Base-by-base conservation (phyloP, 2,888 invertebrate species). In the Seira musarum region DNA sequence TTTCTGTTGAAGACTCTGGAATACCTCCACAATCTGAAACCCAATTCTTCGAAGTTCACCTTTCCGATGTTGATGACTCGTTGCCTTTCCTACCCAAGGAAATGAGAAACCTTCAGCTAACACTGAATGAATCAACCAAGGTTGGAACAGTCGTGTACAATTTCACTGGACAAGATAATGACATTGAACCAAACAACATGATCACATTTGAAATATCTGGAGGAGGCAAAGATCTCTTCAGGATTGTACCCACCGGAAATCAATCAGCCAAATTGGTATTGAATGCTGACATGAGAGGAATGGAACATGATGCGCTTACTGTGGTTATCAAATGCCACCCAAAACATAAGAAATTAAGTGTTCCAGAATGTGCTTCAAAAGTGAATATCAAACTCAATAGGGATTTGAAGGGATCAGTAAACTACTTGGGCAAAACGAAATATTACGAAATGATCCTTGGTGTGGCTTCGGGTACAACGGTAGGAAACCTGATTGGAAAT, bases 1-100 rank as follows among this genome's bases (percentile, higher is more conserved):
- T 96, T 2, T 91, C 93, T n/a, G 95, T 94, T 3, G 91, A 93
- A 60, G 96, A 96, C 88, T 91, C 92, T 80, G 96, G 96, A 0
- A 91, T 92, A 64, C 95, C 95, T 0, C 92, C 93, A 13, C 94
- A 95, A 81, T 84, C 82, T n/a, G 84, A 86, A 22, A 81, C 85
- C 1, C 81, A 84, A 46, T 86, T 85, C 82, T 86, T 83, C 67
- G 85, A 85, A 46, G 76, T 86, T 1, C 69, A 70, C 24, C 81
- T 86, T 10, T 69, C 72, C 1, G 95, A 95, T 86, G 92, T 94
- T 13, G 95, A 95, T 87, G 95, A 95, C 87, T 94, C 95, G 87
- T 92, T 92, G 83, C 95, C 95, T 0, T 91, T 92, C 79, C 95
- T 95, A 85, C 84, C 83, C 3, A 78, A 81, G 17, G 68, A 65